Base-by-base conservation (phyloP, 2,113 vertebrate species). In the Meleagris gallopavo region DNA sequence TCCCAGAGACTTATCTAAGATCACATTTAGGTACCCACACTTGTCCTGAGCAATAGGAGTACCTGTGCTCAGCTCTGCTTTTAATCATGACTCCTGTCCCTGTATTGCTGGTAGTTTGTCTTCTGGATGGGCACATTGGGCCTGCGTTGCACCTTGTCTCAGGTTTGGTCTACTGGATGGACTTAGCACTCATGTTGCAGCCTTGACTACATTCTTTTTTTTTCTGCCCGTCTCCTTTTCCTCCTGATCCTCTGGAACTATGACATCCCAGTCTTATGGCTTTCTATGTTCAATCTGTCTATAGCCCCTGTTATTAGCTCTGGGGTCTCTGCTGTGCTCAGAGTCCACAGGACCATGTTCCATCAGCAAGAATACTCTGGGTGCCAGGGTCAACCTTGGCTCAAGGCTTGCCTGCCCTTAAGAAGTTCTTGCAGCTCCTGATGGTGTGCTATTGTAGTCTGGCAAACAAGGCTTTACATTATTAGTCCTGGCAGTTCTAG, bases 221-320 rank as follows among this genome's bases (percentile, higher is more conserved):
- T 34, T n/a, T 71, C 27, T 55, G 45, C 15, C 9, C 7, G 3
- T 78, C 11, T 87, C 32, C 15, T 52, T 57, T 64, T n/a, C 10
- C 46, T 73, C 21, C 40, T 36, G 30, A 38, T 6, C 3, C 38
- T 29, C 32, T 58, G 19, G 10, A 73, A 52, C 10, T 36, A 17
- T 57, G 7, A 55, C 38, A 48, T 8, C 3, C 13, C 62, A 74
- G 24, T 10, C 5, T 74, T 4, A 58, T 46, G 38, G 50, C 24
- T 69, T 40, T 21, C 12, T 2, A 1, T 36, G 2, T 4, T 82
- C 0, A 0, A 13, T 4, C 30, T 78, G 60, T 32, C 22, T 50
- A 0, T 13, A 48, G 36, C 27, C 19, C 22, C 8, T 0, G 0
- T 45, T 69, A 50, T 22, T 12, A 89, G n/a, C 14, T 25, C 30